phyloP scores from a whole-genome alignment of 2,888 invertebrate genomes.

The Hipparchia sbordonii region DNA sequence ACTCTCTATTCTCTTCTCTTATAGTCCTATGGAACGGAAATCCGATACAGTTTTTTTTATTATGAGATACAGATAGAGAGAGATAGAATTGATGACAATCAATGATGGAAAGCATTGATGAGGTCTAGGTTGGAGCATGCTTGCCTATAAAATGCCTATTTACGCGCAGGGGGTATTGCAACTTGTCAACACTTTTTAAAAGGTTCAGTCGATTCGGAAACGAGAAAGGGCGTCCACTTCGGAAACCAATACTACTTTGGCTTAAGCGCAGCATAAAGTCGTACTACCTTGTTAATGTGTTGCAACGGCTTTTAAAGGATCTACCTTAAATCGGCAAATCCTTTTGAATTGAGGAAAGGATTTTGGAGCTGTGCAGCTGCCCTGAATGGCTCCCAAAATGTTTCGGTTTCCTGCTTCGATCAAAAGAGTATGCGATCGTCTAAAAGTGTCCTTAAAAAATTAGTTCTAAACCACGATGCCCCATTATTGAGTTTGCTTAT shows the following conservation, averaged over 20 bases:
- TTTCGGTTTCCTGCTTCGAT: not conserved
- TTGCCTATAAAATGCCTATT: not conserved
- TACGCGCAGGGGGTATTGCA: not conserved
- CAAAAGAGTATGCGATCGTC: not conserved
- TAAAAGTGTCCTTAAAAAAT: too few species aligned
- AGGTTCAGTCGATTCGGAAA: not conserved
- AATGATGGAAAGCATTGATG: too few species aligned
- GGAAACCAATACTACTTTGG: conserved; percentile 7
- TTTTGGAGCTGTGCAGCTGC: not conserved
- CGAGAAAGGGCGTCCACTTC: not conserved
- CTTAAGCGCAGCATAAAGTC: conserved; percentile 9
- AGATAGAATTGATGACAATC: too few species aligned
- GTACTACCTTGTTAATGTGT: conserved; percentile 12
- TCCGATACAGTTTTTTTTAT: too few species aligned
- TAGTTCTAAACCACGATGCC: too few species aligned
- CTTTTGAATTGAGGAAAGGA: conserved; percentile 7
- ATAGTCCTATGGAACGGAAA: too few species aligned
- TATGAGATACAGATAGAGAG: too few species aligned
- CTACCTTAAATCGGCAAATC: conserved; percentile 4
- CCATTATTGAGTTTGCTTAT: too few species aligned
- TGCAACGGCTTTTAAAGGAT: conserved; percentile 1
- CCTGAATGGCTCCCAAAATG: not conserved
- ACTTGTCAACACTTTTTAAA: conserved; percentile 3
- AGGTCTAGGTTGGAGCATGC: too few species aligned
- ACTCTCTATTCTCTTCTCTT: too few species aligned